Evolutionary conservation across 30 jellyfish, hydroid and myxozoan genomes (phyloP).

Genomic region (Aurelia aurita complex sp. Pacific): DNA sequence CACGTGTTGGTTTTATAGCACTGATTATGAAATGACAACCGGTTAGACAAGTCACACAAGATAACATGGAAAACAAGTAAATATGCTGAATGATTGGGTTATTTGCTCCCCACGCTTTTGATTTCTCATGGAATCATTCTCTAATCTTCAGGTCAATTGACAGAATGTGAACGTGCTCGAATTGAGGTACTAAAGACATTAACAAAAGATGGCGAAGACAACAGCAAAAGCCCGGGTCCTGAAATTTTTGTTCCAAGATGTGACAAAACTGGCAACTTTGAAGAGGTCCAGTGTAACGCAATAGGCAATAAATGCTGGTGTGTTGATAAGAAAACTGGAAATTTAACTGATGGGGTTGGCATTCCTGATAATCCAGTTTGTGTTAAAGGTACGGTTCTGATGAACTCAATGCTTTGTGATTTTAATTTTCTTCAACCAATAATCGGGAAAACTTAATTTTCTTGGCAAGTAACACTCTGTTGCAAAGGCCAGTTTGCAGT

Average conservation of each 20-base stretch:
- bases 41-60: too few relatives aligned
- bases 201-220: neutral
- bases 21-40: too few relatives aligned
- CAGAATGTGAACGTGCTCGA: slow-evolving; percentile 48
- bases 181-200: slow-evolving; percentile 28
- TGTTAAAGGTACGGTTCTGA: slow-evolving; percentile 21
- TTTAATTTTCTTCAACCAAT: too few relatives aligned
- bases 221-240: neutral
- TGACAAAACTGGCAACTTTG: slow-evolving; percentile 59
- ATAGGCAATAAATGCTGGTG: slow-evolving; percentile 82
- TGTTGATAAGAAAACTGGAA: slow-evolving; percentile 65
- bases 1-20: too few relatives aligned
- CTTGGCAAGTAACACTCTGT: too few relatives aligned
- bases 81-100: too few relatives aligned
- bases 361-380: slow-evolving; percentile 43
- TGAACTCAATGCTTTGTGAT: neutral
- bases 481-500: too few relatives aligned
- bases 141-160: slow-evolving; percentile 20
- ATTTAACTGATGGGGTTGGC: slow-evolving; percentile 41
- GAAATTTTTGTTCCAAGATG: slow-evolving; percentile 59
- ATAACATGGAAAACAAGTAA: too few relatives aligned
- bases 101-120: too few relatives aligned
- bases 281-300: slow-evolving; percentile 78
- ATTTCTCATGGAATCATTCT: too few relatives aligned
- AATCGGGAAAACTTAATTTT: too few relatives aligned